Evolutionary conservation across 1,140 invertebrate genomes (phyloP).

Genomic region (Vanessa tameamea): DNA sequence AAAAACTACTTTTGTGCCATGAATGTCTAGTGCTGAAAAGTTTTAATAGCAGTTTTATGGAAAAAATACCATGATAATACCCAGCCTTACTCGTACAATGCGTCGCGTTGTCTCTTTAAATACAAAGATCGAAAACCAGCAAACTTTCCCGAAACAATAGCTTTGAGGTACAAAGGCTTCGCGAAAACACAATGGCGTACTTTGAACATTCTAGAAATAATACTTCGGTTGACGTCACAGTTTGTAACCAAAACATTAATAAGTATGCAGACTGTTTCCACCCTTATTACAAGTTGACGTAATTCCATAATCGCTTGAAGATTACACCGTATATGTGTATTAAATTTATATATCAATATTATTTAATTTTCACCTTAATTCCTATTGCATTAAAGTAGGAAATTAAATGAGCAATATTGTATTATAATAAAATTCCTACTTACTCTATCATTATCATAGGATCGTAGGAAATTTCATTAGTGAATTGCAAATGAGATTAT

Average conservation of each 20-base stretch:
- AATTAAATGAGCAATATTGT: too few relatives aligned
- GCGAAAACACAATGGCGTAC: conserved; percentile 30
- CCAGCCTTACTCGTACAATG: conserved; percentile 13
- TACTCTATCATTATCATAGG: too few relatives aligned
- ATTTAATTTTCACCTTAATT: too few relatives aligned
- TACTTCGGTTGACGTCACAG: neutral
- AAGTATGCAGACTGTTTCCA: neutral
- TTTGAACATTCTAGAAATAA: conserved; percentile 36
- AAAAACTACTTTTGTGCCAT: neutral
- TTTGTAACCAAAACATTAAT: neutral
- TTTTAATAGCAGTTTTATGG: conserved; percentile 3
- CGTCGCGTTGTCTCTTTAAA: conserved; percentile 13
- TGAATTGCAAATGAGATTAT: too few relatives aligned
- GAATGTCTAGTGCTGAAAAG: neutral
- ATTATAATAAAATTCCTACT: too few relatives aligned
- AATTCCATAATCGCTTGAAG: neutral
- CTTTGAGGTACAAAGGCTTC: conserved; percentile 27
- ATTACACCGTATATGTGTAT: too few relatives aligned
- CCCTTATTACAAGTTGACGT: neutral
- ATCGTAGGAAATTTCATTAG: too few relatives aligned
- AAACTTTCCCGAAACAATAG: conserved; percentile 41
- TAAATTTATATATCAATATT: too few relatives aligned
- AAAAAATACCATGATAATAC: neutral
- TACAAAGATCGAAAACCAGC: conserved; percentile 31
- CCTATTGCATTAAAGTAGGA: too few relatives aligned